These are phyloP conservation scores for Cactoblastis cactorum DNA, from an alignment of 2,888 invertebrate genomes.

Conservation along the genomic window DNA sequence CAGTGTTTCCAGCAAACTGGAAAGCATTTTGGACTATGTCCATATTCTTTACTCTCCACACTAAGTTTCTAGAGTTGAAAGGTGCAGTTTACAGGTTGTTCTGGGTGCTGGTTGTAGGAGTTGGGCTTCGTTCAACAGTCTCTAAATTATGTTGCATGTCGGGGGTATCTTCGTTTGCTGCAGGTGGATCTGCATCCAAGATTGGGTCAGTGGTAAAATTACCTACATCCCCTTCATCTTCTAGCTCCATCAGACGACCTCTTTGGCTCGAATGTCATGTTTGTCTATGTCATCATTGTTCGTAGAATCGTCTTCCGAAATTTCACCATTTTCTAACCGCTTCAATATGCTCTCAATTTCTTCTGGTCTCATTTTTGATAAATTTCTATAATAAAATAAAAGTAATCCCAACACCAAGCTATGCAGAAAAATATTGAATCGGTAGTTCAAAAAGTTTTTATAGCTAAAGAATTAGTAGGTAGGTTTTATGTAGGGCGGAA, in stretches of 20 bases:
- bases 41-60: constrained; percentile 38
- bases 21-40: constrained; percentile 27
- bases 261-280: constrained; percentile 33
- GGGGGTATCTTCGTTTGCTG: background rate
- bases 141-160: constrained; percentile 26
- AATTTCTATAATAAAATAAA: constrained; percentile 31
- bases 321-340: constrained; percentile 33
- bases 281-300: constrained; percentile 35
- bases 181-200: constrained; percentile 24
- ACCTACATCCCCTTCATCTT: constrained; percentile 26
- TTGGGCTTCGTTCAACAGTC: constrained; percentile 33
- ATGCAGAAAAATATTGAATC: constrained; percentile 27
- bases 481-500: constrained; percentile 32
- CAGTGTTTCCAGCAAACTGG: background rate
- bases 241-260: constrained; percentile 33
- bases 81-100: constrained; percentile 36
- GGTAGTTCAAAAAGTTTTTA: background rate
- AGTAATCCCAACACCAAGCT: constrained; percentile 32
- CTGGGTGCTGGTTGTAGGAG: constrained; percentile 30
- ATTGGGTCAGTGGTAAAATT: constrained; percentile 13
- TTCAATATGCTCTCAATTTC: constrained; percentile 33
- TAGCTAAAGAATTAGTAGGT: constrained; percentile 28
- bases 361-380: constrained; percentile 34
- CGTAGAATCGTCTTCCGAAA: constrained; percentile 34
- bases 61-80: constrained; percentile 23